Conservation (phyloP, 2,888 invertebrate species). For the Bruchidius siliquastri region DNA sequence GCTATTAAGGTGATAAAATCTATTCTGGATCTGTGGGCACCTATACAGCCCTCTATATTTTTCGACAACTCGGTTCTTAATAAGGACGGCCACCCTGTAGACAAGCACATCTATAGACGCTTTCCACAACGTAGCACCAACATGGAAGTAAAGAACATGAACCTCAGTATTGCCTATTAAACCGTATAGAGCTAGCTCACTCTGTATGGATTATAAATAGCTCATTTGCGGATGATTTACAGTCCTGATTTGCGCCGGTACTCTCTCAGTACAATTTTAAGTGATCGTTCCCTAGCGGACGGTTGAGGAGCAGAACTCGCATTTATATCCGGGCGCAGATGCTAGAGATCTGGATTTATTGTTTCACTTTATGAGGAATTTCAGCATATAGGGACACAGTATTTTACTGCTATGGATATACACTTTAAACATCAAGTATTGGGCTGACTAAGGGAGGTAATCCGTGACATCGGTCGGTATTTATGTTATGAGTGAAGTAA, state of each 20-base stretch:
- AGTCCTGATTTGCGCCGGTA: background rate
- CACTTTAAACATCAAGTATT: background rate
- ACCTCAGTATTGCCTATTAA: no score
- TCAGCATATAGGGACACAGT: background rate
- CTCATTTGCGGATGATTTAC: background rate
- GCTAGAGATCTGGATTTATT: background rate
- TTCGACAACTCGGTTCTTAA: no score
- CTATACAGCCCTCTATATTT: no score
- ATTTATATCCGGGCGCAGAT: background rate
- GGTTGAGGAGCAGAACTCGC: background rate
- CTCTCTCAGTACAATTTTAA: background rate
- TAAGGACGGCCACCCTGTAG: no score
- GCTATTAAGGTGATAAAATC: no score
- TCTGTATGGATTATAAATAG: background rate
- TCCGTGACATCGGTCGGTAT: no score
- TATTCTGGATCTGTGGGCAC: no score
- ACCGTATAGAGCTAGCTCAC: background rate
- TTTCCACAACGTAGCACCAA: no score
- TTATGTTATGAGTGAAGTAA: no score
- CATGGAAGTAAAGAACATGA: no score
- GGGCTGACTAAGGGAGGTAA: no score
- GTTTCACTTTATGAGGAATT: background rate
- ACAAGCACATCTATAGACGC: no score
- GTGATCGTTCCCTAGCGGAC: background rate
- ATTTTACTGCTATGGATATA: background rate